A percentile compares a stretch with the other conserved stretches of the same genome.
Conservation (phyloP, 2,797 vertebrate genomes). For the Sebastes umbrosus region DNA sequence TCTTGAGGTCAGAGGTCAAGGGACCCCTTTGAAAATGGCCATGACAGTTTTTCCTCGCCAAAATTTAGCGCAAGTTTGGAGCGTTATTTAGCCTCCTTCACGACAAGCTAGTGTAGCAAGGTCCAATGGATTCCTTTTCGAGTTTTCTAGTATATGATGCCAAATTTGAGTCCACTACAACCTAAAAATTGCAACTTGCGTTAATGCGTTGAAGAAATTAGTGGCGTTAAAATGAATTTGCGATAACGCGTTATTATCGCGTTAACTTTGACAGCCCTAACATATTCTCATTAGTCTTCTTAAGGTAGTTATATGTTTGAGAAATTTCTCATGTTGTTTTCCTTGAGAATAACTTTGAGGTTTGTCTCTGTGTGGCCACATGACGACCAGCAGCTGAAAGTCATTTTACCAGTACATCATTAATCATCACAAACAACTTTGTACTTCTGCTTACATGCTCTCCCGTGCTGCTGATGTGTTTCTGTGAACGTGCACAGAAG, state of each 20-base stretch:
- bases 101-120: too few relatives aligned
- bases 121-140: too few relatives aligned
- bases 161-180: too few relatives aligned
- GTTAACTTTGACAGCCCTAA: background rate
- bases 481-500: background rate
- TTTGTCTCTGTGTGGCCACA: background rate
- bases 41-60: too few relatives aligned
- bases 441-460: background rate
- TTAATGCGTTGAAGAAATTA: too few relatives aligned
- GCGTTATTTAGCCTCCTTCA: too few relatives aligned
- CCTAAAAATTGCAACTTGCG: too few relatives aligned
- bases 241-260: too few relatives aligned
- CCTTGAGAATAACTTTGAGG: background rate
- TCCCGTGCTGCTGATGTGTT: background rate
- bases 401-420: background rate
- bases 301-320: background rate
- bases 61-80: fast-evolving
- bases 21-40: too few relatives aligned
- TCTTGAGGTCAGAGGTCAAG: too few relatives aligned
- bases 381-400: background rate
- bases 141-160: too few relatives aligned
- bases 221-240: too few relatives aligned
- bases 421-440: background rate
- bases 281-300: background rate
- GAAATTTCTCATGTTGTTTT: background rate